A percentile compares a stretch with the other conserved stretches of the same genome.
Conservation (phyloP, 2,113 vertebrate species). For the Malaclemys terrapin region DNA sequence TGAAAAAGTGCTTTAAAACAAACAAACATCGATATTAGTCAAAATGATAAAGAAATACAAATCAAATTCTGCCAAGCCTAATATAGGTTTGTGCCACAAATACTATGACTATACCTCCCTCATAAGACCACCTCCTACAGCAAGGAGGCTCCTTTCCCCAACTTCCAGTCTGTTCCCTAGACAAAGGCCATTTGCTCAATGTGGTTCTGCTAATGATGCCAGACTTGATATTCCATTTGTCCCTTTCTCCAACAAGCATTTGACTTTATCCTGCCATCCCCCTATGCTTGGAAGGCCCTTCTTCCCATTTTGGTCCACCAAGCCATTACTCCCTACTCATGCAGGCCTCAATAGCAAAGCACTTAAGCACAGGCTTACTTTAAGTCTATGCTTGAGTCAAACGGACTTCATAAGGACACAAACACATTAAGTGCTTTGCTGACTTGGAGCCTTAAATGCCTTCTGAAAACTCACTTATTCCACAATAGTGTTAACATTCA, state of each 20-base stretch:
- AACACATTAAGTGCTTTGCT: not conserved
- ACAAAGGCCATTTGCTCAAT: not conserved
- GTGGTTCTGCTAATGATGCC: not conserved
- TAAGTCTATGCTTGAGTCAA: not conserved
- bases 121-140: not conserved
- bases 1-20: not conserved
- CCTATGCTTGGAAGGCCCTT: not conserved
- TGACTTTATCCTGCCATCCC: not conserved
- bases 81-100: not conserved
- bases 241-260: not conserved
- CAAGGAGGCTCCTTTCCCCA: not conserved
- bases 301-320: fast-evolving
- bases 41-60: not conserved
- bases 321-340: not conserved
- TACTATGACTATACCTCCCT: not conserved
- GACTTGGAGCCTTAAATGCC: not conserved
- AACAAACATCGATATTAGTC: not conserved
- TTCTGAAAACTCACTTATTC: not conserved
- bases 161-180: not conserved
- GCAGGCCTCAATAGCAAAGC: no score
- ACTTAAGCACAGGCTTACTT: no score
- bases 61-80: not conserved
- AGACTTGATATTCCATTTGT: not conserved
- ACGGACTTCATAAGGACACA: not conserved
- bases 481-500: not conserved